phyloP scores from a whole-genome alignment of 2,113 vertebrate species.

The Piaya cayana region DNA sequence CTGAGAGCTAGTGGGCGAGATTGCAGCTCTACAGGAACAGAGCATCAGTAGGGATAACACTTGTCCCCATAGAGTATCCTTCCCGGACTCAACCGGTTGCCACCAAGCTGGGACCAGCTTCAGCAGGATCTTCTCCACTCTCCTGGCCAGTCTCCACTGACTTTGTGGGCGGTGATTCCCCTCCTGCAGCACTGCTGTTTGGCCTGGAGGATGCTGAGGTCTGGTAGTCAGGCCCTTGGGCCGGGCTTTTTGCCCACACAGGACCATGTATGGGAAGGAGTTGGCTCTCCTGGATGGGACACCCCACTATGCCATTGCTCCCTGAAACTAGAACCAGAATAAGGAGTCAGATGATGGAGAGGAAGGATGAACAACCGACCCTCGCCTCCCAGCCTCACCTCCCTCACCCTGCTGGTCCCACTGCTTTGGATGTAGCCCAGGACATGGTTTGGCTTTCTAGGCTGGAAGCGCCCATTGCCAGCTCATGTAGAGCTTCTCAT shows the following conservation, averaged over 20 bases:
- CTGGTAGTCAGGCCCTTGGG: neutral
- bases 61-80: neutral
- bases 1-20: rapidly evolving
- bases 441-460: too few species aligned
- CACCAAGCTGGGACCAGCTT: neutral
- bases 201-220: neutral
- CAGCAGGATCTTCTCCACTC: rapidly evolving
- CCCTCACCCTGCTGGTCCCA: too few species aligned
- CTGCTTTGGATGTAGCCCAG: too few species aligned
- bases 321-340: neutral
- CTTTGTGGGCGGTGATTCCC: rapidly evolving
- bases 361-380: neutral
- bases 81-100: rapidly evolving
- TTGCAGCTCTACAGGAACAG: rapidly evolving
- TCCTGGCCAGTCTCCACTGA: neutral
- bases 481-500: too few species aligned
- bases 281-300: rapidly evolving
- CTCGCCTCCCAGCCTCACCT: too few species aligned
- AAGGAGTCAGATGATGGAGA: neutral
- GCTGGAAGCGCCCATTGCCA: too few species aligned
- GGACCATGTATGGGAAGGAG: rapidly evolving
- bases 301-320: rapidly evolving
- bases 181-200: neutral
- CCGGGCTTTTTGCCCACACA: neutral
- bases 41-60: neutral